Evolutionary conservation across 2,888 invertebrate species (phyloP).

Genomic region (Diaphora mendica): DNA sequence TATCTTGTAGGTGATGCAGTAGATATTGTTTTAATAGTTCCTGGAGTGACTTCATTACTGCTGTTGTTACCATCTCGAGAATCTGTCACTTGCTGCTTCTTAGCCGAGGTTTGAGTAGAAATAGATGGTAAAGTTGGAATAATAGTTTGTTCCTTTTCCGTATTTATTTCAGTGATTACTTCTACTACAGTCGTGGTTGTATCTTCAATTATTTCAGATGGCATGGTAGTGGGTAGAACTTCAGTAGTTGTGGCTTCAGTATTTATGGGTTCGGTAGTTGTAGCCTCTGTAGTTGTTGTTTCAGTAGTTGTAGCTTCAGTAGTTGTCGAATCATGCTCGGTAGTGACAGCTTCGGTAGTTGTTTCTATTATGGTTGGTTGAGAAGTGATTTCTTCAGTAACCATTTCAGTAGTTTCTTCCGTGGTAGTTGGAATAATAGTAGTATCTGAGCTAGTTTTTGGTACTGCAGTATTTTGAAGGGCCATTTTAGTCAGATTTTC

Average conservation of each 20-base stretch:
- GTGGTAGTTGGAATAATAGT: constrained; percentile 42
- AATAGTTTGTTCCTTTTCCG: constrained; percentile 61
- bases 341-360: constrained; percentile 9
- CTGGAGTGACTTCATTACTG: constrained; percentile 71
- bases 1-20: constrained; percentile 26
- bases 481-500: constrained; percentile 56
- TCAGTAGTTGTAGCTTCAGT: constrained; percentile 29
- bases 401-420: constrained; percentile 28
- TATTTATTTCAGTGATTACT: constrained; percentile 71
- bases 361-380: constrained; percentile 7
- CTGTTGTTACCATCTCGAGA: constrained; percentile 71
- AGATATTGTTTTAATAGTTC: constrained; percentile 45
- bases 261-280: constrained; percentile 32
- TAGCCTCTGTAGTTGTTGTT: constrained; percentile 25
- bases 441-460: constrained; percentile 23
- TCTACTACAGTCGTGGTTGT: constrained; percentile 69
- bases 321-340: constrained; percentile 12
- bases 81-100: constrained; percentile 33
- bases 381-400: constrained; percentile 30
- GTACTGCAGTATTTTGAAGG: constrained; percentile 48
- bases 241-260: constrained; percentile 40
- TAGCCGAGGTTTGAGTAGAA: constrained; percentile 48
- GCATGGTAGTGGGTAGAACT: constrained; percentile 42
- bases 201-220: constrained; percentile 47
- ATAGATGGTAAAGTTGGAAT: constrained; percentile 49